These are phyloP conservation scores for Ahaetulla prasina DNA, from an alignment of 2,113 vertebrate genomes.

Conservation along the genomic window DNA sequence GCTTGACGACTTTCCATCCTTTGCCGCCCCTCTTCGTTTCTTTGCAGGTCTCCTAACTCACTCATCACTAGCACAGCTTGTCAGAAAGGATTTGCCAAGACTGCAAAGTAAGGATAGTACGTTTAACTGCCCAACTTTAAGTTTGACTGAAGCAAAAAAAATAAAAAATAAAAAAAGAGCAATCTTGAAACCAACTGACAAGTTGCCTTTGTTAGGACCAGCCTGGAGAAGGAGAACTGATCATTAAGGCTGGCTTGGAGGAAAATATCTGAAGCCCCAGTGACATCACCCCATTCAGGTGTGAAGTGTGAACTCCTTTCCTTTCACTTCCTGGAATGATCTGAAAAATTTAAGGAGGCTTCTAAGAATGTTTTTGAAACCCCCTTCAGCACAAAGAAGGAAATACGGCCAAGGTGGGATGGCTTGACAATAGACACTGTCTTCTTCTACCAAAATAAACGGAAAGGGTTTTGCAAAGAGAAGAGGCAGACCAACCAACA, in stretches of 20 bases:
- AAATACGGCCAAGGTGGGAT: not conserved
- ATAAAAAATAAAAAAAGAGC: not conserved
- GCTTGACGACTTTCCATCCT: slow-evolving; percentile 2
- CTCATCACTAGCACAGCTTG: slow-evolving; percentile 7
- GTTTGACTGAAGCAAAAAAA: not conserved
- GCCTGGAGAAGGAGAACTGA: not conserved
- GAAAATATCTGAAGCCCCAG: not conserved
- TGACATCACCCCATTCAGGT: not conserved
- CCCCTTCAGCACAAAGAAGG: not conserved
- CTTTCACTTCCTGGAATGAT: not conserved
- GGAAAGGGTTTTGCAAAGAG: not conserved
- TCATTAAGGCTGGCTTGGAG: not conserved
- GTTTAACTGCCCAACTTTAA: slow-evolving; percentile 2
- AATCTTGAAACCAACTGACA: slow-evolving; percentile 11
- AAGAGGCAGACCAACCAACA: not conserved
- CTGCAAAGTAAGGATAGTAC: slow-evolving; percentile 16
- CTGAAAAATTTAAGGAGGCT: not conserved
- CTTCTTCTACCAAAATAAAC: not conserved
- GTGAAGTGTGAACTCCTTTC: not conserved
- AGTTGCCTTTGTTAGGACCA: not conserved
- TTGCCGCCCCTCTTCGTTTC: not conserved
- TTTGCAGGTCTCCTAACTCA: not conserved
- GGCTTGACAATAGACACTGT: not conserved
- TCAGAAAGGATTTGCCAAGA: slow-evolving; percentile 24
- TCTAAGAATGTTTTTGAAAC: not conserved